A percentile compares a stretch with the other conserved stretches of the same genome.
phyloP scores from a whole-genome alignment of 2,888 invertebrate species.

The Venustoraphidia nigricollis region DNA sequence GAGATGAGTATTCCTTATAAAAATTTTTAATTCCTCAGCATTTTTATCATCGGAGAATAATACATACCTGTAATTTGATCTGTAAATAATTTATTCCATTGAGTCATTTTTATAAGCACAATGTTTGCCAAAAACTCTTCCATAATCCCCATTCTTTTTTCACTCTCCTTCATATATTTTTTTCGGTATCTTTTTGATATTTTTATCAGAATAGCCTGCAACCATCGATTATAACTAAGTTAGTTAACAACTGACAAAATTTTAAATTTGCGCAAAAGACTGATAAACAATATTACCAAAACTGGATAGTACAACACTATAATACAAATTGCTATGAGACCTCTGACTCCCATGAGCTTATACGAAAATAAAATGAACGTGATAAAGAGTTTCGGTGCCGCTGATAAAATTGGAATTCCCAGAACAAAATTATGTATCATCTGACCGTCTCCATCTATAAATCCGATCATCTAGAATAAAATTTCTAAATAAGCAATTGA shows the following conservation, averaged over 20 bases:
- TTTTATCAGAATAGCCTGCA: too few relatives aligned
- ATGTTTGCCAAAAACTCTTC: constrained; percentile 18
- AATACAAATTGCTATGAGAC: constrained; percentile 31
- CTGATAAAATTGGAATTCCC: constrained; percentile 32
- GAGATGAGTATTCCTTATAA: too few relatives aligned
- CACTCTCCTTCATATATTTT: background rate
- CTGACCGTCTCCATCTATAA: constrained; percentile 38
- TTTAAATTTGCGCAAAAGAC: too few relatives aligned
- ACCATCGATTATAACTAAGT: too few relatives aligned
- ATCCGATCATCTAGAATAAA: constrained; percentile 32
- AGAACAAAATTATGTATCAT: constrained; percentile 35
- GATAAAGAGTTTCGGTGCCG: constrained; percentile 33
- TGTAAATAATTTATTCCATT: constrained; percentile 17
- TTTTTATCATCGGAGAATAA: background rate
- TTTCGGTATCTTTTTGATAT: too few relatives aligned
- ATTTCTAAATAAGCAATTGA: background rate
- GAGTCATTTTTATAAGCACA: constrained; percentile 16
- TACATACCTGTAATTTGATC: constrained; percentile 14
- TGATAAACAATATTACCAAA: background rate
- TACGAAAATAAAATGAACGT: constrained; percentile 32
- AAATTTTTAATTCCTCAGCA: too few relatives aligned
- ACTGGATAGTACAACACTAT: constrained; percentile 29
- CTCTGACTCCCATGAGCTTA: constrained; percentile 33
- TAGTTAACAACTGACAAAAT: too few relatives aligned
- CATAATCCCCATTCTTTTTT: constrained; percentile 15